These are phyloP conservation scores for Austrolebias charrua DNA, from an alignment of 2,797 vertebrate species.

Conservation along the genomic window DNA sequence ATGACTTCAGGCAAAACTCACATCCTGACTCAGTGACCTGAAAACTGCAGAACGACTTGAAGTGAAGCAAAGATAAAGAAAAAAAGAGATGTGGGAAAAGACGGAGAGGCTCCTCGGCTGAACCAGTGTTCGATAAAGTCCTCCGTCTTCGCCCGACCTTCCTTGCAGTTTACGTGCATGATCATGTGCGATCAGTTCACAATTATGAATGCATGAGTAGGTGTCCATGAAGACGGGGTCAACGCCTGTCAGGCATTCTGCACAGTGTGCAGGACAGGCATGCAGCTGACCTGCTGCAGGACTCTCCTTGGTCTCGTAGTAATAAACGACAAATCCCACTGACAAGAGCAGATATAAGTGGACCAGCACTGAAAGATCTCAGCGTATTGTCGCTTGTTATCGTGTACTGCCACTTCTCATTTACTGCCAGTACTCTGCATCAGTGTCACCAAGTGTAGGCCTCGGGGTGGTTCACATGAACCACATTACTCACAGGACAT, in stretches of 20 bases:
- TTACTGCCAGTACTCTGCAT: no score
- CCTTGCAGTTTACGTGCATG: constrained; percentile 21
- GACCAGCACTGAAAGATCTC: no score
- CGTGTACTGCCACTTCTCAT: no score
- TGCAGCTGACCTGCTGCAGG: constrained; percentile 18
- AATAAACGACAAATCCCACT: constrained; percentile 8
- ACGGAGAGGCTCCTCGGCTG: not conserved
- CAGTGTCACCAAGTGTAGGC: no score
- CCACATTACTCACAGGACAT: no score
- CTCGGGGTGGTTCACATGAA: no score
- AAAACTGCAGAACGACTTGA: not conserved
- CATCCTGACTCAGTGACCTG: not conserved
- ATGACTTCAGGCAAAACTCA: constrained; percentile 12
- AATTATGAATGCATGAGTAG: constrained; percentile 24
- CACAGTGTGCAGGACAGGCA: not conserved
- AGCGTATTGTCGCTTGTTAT: no score
- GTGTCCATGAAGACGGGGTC: constrained; percentile 26
- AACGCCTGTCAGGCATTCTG: constrained; percentile 29
- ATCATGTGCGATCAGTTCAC: constrained; percentile 26
- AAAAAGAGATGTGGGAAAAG: not conserved
- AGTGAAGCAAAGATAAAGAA: not conserved
- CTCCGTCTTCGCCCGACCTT: not conserved
- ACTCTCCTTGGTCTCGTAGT: constrained; percentile 21
- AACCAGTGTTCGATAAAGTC: constrained; percentile 3
- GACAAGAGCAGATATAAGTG: not conserved